Percentiles rank a stretch among this genome's conserved stretches.
Conservation (phyloP, 1,140 invertebrate species). For the Formica exsecta region DNA sequence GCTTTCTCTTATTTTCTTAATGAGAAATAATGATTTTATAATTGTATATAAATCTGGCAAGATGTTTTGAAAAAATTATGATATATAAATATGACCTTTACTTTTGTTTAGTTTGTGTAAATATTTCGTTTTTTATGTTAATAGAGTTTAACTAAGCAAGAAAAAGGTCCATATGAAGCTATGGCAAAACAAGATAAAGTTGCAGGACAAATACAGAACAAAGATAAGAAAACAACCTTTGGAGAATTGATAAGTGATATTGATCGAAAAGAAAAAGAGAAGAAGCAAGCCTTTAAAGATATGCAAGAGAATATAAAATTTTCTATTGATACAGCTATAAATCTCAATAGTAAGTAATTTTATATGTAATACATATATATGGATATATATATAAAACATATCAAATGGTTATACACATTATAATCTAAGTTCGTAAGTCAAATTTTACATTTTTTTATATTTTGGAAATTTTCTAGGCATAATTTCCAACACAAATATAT, state of each 20-base stretch:
- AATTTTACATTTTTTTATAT: background rate
- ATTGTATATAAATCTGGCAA: background rate
- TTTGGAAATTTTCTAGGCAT: background rate
- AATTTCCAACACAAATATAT: background rate
- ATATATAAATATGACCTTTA: background rate
- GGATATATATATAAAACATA: background rate
- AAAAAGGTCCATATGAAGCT: slow-evolving; percentile 68
- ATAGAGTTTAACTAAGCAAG: slow-evolving; percentile 64
- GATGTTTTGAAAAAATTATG: too few species aligned
- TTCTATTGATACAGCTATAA: slow-evolving; percentile 43
- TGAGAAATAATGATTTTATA: too few species aligned
- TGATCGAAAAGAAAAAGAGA: slow-evolving; percentile 17
- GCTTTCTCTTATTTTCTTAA: too few species aligned
- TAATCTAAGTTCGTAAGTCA: background rate
- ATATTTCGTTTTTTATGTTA: background rate
- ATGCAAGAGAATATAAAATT: slow-evolving; percentile 75
- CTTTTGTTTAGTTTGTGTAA: background rate
- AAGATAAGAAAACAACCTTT: slow-evolving; percentile 66
- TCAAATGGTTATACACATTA: background rate
- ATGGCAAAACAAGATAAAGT: slow-evolving; percentile 67
- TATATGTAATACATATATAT: slow-evolving; percentile 8
- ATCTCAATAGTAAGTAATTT: slow-evolving; percentile 64
- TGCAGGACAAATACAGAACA: background rate
- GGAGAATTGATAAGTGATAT: slow-evolving; percentile 73
- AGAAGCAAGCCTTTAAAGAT: slow-evolving; percentile 64